Evolutionary conservation across 1,140 invertebrate genomes (phyloP).

Genomic region (Diorhabda sublineata): DNA sequence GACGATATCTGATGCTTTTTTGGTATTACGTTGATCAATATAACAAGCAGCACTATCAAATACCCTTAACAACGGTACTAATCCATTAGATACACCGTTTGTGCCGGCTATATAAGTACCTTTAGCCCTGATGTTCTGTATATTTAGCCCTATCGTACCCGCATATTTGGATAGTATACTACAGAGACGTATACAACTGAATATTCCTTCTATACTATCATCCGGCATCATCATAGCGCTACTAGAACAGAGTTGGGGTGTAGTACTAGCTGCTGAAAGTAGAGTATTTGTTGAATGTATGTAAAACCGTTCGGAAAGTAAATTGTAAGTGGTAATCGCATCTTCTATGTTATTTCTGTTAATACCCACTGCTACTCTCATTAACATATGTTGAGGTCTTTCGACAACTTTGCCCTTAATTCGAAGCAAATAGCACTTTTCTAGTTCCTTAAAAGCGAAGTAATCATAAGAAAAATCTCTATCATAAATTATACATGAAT

Average conservation of each 20-base stretch:
- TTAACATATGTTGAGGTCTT: constrained; percentile 97
- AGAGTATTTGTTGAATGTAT: constrained; percentile 97
- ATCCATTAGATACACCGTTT: constrained; percentile 91
- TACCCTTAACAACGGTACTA: constrained; percentile 94
- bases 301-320: constrained; percentile 93
- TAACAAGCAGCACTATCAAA: constrained; percentile 96
- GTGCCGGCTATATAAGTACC: constrained; percentile 92
- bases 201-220: constrained; percentile 99
- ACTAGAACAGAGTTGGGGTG: constrained; percentile 93
- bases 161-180: constrained; percentile 96
- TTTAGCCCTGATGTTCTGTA: constrained; percentile 92
- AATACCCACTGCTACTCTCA: constrained; percentile 96
- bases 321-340: constrained; percentile 95
- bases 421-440: constrained; percentile 92
- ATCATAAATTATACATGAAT: constrained; percentile 96
- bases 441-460: constrained; percentile 98
- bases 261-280: constrained; percentile 89
- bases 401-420: constrained; percentile 93
- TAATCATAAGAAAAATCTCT: constrained; percentile 97
- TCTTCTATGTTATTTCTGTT: constrained; percentile 90
- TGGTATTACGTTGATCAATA: constrained; percentile 98
- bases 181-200: constrained; percentile 89
- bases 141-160: constrained; percentile 95
- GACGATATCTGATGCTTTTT: constrained; percentile 96
- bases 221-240: constrained; percentile 93